Evolutionary conservation across 2,888 invertebrate genomes (phyloP), one percentile per base, ranked within the genome.

Genomic region (Leucozona laternaria): DNA sequence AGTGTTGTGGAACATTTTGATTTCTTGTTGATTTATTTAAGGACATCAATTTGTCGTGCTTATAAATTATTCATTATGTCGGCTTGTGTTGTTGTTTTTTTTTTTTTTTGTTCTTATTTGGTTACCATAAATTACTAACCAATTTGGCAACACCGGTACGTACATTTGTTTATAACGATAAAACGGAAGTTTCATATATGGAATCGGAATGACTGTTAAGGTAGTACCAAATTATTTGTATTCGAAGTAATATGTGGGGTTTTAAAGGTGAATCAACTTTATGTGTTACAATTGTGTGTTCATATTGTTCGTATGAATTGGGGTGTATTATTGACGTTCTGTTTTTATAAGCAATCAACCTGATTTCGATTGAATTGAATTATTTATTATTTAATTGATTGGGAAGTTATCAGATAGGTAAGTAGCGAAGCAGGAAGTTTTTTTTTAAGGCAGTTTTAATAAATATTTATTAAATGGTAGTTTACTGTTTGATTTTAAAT

Each of bases 161-260:
- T n/a, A n/a, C n/a, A n/a, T n/a, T n/a, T 66, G 7, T 17, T 57
- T 17, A 57, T 57, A 13, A 57, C 31, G 8, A 31, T 7, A 20
- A 48, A 66, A 48, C 66, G 66, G 66, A 66, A 66, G 66, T 66
- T 15, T 15, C 6, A 66, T 48, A 28, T 28, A n/a, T n/a, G n/a
- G n/a, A n/a, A n/a, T n/a, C n/a, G 66, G 34, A 31, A 34, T 15
- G 66, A 66, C 31, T 17, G 11, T 43, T 62, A 43, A 17, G 62
- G 62, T 17, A 10, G 4, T 43, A 28, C 62, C 11, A 43, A 62
- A 62, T 28, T 43, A 43, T 62, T 60, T 43, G 10, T 45, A 17
- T 28, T 28, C 7, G n/a, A 28, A 43, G 25, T 25, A 3, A 8
- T 10, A 7, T 2, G 5, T 3, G 2, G 10, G 25, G 2, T 50